A percentile compares a stretch with the other conserved stretches of the same genome.
Evolutionary conservation across 2,888 invertebrate genomes (phyloP).

Genomic region (Agrochola lota): DNA sequence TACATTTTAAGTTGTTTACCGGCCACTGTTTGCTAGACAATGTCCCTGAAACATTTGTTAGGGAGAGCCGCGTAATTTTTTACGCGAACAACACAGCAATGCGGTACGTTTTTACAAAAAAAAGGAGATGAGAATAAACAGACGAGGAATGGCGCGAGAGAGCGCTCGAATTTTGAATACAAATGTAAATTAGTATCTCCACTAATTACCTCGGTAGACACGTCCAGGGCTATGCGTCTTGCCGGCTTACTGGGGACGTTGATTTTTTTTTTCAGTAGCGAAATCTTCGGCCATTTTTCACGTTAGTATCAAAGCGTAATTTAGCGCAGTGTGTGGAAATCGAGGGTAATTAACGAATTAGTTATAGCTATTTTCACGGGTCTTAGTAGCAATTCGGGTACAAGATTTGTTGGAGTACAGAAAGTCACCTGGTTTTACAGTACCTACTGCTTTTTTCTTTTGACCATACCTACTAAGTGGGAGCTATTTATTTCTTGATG

Average conservation of each 20-base stretch:
- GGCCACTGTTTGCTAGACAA: slow-evolving; percentile 81
- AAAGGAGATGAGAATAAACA: slow-evolving; percentile 90
- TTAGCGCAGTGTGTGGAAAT: slow-evolving; percentile 68
- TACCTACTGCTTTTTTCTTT: background rate
- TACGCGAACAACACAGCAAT: slow-evolving; percentile 89
- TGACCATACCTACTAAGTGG: too few relatives aligned
- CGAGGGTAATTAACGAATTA: slow-evolving; percentile 68
- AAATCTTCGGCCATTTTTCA: slow-evolving; percentile 86
- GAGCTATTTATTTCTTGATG: background rate
- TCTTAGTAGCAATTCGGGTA: slow-evolving; percentile 42
- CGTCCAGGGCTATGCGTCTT: slow-evolving; percentile 89
- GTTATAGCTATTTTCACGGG: slow-evolving; percentile 51
- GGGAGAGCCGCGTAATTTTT: slow-evolving; percentile 87
- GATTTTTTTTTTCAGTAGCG: slow-evolving; percentile 84
- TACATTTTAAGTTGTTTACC: slow-evolving; percentile 82
- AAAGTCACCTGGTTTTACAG: slow-evolving; percentile 12
- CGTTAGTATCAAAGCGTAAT: slow-evolving; percentile 69
- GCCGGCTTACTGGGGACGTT: slow-evolving; percentile 86
- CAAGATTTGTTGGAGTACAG: slow-evolving; percentile 33
- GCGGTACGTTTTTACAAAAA: slow-evolving; percentile 87
- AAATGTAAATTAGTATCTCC: slow-evolving; percentile 91
- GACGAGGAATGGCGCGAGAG: slow-evolving; percentile 89
- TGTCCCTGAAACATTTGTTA: slow-evolving; percentile 86
- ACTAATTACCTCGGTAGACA: slow-evolving; percentile 90
- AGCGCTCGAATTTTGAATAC: slow-evolving; percentile 91